Base-by-base conservation (phyloP, 2,797 vertebrate genomes). In the Pipistrellus nathusii region DNA sequence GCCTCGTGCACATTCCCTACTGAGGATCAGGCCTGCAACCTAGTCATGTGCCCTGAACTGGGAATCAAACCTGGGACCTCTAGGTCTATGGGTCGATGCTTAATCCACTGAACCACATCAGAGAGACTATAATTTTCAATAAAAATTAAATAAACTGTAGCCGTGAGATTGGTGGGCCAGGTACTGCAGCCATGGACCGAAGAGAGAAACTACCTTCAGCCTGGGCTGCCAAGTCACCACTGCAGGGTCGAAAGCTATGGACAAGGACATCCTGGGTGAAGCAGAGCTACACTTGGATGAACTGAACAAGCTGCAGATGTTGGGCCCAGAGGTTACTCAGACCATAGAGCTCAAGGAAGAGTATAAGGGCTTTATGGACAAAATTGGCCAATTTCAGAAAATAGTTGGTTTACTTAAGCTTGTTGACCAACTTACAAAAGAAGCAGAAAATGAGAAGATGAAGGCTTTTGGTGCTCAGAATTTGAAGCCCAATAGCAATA, bases 391-490 rank as follows among this genome's bases (percentile, higher is more conserved):
- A 85, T 99, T 99, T 97, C 99, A 99, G 96, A 99, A 99, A 97
- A 99, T 99, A 94, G 99, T 99, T 15, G 98, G 98, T 94, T 98
- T 99, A 18, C 99, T 99, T 23, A 99, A 99, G 41, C 98, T 99
- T 59, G 99, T 99, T 44, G 99, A 99, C 94, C 99, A 99, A 23
- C 96, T 99, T 92, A 99, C 99, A 38, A 99, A 99, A 98, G 99
- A 99, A 96, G 99, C 99, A 0, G 99, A 99, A 95, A 99, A 98
- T 0, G 99, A 99, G 96, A 99, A 99, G 97, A 99, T 99, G 99
- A 99, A 99, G 99, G 99, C 99, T 6, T 99, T 99, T 0, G 99
- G 99, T 30, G 99, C 99, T 3, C 98, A 99, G 48, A 99, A 99
- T 96, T 96, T 99, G 94, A 99, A 91, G 99, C 99, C 18, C 99